phyloP scores from a whole-genome alignment of 2,113 vertebrate genomes.

The Bubo scandiacus region DNA sequence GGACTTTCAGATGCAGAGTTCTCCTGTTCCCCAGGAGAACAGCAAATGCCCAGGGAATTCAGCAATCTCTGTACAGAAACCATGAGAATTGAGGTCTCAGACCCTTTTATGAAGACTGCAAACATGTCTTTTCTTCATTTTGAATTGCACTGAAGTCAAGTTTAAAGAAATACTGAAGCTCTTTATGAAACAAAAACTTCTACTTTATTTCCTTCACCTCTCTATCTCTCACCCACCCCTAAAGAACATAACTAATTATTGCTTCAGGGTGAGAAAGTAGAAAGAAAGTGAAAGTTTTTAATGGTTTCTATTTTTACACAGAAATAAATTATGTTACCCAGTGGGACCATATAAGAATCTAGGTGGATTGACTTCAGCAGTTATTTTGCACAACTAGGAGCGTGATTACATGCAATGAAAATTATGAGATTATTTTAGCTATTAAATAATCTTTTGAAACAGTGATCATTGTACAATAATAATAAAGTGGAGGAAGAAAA shows the following conservation, averaged over 20 bases:
- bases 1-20: not conserved
- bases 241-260: constrained; percentile 25
- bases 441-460: not conserved
- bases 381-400: not conserved
- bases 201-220: not conserved
- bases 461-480: not conserved
- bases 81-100: not conserved
- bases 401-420: not conserved
- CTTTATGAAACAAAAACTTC: not conserved
- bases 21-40: not conserved
- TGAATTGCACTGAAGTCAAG: not conserved
- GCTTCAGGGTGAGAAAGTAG: not conserved
- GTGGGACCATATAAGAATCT: not conserved
- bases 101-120: not conserved
- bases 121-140: not conserved
- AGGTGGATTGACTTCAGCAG: not conserved
- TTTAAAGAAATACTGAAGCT: not conserved
- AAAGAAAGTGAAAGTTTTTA: not conserved
- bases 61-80: not conserved
- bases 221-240: not conserved
- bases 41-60: not conserved
- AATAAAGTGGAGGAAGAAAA: not conserved
- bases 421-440: not conserved
- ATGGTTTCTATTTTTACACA: constrained; percentile 37
- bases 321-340: not conserved